A percentile compares a stretch with the other conserved stretches of the same genome.
Evolutionary conservation across 1,140 invertebrate genomes (phyloP).

Genomic region (Pemphigus obesinymphae): DNA sequence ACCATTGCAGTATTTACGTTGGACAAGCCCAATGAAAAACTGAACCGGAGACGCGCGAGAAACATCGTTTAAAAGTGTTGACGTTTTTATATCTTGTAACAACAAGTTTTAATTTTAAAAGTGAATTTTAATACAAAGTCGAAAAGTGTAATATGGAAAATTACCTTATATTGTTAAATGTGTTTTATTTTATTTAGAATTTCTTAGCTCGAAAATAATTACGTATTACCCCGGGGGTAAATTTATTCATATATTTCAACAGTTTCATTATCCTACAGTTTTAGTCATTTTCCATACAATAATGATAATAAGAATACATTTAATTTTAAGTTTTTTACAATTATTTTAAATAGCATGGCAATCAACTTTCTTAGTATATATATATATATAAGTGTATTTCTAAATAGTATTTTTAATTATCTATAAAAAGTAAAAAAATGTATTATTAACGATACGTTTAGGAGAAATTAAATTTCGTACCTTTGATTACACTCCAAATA

Average conservation of each 20-base stretch:
- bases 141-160: not conserved
- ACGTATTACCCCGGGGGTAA: not conserved
- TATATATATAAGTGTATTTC: not conserved
- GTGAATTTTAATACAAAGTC: not conserved
- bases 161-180: not conserved
- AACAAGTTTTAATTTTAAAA: not conserved
- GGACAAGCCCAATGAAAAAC: not conserved
- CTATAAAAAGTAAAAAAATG: not conserved
- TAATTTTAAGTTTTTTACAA: not conserved
- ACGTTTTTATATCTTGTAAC: not conserved
- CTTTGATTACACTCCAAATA: not conserved
- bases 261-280: not conserved
- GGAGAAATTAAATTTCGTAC: not conserved
- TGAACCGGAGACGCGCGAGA: not conserved
- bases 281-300: not conserved
- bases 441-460: not conserved
- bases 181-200: not conserved
- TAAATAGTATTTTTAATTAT: not conserved
- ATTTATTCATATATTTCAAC: not conserved
- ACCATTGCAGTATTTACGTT: too few species aligned
- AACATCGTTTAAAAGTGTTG: not conserved
- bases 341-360: not conserved
- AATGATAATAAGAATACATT: not conserved
- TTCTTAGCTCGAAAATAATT: not conserved
- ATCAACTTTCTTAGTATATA: not conserved